These are phyloP conservation scores for Pachypeltis micranthus DNA, from an alignment of 1,140 invertebrate genomes.

Conservation along the genomic window DNA sequence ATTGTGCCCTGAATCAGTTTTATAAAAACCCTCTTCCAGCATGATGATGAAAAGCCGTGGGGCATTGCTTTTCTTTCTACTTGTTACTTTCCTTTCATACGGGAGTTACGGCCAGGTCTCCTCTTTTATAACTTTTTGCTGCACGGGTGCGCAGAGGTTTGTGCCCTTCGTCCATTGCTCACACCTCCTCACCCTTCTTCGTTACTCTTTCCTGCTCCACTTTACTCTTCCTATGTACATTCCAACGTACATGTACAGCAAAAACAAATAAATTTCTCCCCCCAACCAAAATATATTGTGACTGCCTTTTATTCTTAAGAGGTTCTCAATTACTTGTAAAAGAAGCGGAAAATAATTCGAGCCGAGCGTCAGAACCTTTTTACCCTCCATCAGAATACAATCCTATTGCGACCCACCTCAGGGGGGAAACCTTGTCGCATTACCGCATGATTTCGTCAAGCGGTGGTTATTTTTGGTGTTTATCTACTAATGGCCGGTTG, in stretches of 20 bases:
- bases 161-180: too few relatives aligned
- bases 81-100: too few relatives aligned
- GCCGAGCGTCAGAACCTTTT: too few relatives aligned
- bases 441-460: too few relatives aligned
- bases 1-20: neutral
- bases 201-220: neutral
- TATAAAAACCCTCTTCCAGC: neutral
- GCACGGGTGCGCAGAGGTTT: neutral
- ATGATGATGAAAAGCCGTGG: neutral
- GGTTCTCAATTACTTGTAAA: conserved; percentile 2
- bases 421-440: too few relatives aligned
- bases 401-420: too few relatives aligned
- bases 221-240: too few relatives aligned
- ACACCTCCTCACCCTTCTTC: too few relatives aligned
- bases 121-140: conserved; percentile 3
- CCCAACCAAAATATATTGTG: neutral
- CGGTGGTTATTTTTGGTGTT: too few relatives aligned
- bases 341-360: neutral
- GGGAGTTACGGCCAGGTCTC: neutral
- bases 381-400: too few relatives aligned
- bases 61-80: neutral
- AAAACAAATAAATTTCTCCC: neutral
- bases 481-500: too few relatives aligned
- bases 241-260: neutral
- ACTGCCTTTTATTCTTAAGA: neutral